A percentile compares a stretch with the other conserved stretches of the same genome.
phyloP scores from a whole-genome alignment of 1,140 invertebrate species.

The Hyphantria cunea region DNA sequence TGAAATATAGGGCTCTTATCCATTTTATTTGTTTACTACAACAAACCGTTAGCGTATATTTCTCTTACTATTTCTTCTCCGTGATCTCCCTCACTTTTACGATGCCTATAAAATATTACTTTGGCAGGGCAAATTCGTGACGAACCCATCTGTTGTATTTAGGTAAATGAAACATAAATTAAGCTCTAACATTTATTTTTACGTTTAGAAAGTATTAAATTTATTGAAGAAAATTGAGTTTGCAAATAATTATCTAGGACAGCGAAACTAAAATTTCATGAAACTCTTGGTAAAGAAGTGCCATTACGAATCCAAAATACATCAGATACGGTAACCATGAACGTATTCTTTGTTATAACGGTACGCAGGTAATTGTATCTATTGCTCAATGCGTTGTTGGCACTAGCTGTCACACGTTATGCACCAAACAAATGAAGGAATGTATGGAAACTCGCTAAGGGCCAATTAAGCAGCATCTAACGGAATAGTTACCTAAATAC shows the following conservation, averaged over 20 bases:
- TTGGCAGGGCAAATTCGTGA: neutral
- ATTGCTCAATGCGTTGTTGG: constrained; percentile 1
- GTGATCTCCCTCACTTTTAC: neutral
- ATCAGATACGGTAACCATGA: constrained; percentile 24
- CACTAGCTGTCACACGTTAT: neutral
- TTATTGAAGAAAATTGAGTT: neutral
- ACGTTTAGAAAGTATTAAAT: neutral
- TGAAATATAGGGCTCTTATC: constrained; percentile 26
- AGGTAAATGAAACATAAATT: neutral
- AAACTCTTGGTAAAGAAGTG: constrained; percentile 21
- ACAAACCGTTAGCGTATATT: constrained; percentile 7
- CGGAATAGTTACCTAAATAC: constrained; percentile 1
- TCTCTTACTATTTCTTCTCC: neutral
- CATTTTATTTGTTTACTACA: constrained; percentile 28
- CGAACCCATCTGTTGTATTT: neutral
- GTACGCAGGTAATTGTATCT: constrained; percentile 6
- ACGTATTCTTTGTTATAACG: constrained; percentile 18
- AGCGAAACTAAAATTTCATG: constrained; percentile 21
- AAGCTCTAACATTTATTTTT: neutral
- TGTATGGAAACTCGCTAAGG: constrained; percentile 6
- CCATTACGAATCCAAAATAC: constrained; percentile 13
- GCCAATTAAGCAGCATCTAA: neutral
- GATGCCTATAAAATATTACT: neutral
- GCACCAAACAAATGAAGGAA: neutral
- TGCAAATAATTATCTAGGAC: constrained; percentile 14